Evolutionary conservation across 2,113 vertebrate species (phyloP), one percentile per base, ranked within the genome.

Genomic region (Lepidothrix coronata): DNA sequence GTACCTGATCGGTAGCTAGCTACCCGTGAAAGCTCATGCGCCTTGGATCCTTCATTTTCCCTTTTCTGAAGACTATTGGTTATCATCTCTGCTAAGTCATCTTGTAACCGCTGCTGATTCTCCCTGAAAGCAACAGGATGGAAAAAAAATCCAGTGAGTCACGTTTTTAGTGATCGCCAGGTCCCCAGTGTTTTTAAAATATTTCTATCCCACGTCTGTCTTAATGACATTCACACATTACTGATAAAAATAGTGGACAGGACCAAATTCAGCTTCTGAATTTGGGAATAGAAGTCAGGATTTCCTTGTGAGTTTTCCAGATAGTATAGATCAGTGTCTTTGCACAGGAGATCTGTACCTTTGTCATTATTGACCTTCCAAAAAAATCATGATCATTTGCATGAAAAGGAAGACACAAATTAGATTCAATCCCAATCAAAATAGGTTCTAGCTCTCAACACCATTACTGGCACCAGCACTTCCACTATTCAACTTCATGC

Each of bases 41-140:
- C 97, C 71, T 97, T 96, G 48, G 97, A 95, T 6, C 92, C 98
- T 8, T 97, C 88, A 0, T 82, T 95, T 55, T 98, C 97, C n/a
- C 98, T 98, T 67, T 98, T 98, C 96, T 98, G 96, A 86, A 99
- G 96, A 58, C 97, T 98, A 51, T 85, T 98, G 52, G 97, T 97
- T 43, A 99, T 99, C 99, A 99, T 99, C 82, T 99, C 98, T 3
- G 99, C 98, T 96, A 99, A 98, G 74, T 99, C 98, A 70, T 98
- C 98, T 75, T 99, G 99, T 87, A 99, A 97, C n/a, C 98, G 97
- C 97, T 99, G 99, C 97, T 99, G 99, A 95, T 99, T 99, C 97
- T 99, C 99, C 91, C 99, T 99, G 96, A 35, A 94, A 90, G 91
- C 8, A 82, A 59, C 10, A 89, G 37, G 17, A 90, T 33, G 27